Evolutionary conservation across 2,888 invertebrate species (phyloP).

Genomic region (Dastarcus helophoroides): DNA sequence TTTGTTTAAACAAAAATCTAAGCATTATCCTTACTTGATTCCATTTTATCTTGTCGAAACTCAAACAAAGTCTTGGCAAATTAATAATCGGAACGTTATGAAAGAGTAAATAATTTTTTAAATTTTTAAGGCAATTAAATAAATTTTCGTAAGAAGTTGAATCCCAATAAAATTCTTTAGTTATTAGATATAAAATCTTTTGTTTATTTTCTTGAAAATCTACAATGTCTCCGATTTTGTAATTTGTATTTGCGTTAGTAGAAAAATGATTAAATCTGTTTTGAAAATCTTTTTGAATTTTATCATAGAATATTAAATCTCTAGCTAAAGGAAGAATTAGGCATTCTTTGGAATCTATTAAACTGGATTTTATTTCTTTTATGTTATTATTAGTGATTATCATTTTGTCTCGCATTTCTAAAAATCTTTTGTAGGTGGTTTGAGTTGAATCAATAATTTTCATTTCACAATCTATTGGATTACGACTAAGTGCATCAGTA

Average conservation of each 20-base stretch:
- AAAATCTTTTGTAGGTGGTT: no score
- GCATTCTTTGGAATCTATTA: not conserved
- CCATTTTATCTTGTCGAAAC: slow-evolving; percentile 6
- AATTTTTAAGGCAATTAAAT: slow-evolving; percentile 3
- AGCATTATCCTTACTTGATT: slow-evolving; percentile 12
- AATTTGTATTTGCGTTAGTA: not conserved
- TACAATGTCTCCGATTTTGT: not conserved
- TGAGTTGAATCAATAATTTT: no score
- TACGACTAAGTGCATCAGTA: slow-evolving; percentile 16
- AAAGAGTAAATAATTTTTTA: slow-evolving; percentile 4
- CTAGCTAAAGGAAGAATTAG: not conserved
- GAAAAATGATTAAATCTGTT: no score
- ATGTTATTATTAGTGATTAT: slow-evolving; percentile 1
- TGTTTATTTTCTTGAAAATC: slow-evolving; percentile 1
- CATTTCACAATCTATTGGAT: no score
- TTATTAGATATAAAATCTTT: slow-evolving; percentile 2
- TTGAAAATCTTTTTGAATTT: not conserved
- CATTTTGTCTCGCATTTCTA: no score
- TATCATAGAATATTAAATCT: slow-evolving; percentile 1
- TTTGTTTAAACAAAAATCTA: slow-evolving; percentile 15
- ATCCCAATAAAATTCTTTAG: slow-evolving; percentile 5
- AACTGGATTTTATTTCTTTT: slow-evolving; percentile 1
- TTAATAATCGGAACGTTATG: slow-evolving; percentile 1
- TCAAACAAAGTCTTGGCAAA: slow-evolving; percentile 4
- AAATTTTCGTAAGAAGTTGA: slow-evolving; percentile 5